Conservation (phyloP, 2,888 invertebrate genomes). For the Noctua comes region DNA sequence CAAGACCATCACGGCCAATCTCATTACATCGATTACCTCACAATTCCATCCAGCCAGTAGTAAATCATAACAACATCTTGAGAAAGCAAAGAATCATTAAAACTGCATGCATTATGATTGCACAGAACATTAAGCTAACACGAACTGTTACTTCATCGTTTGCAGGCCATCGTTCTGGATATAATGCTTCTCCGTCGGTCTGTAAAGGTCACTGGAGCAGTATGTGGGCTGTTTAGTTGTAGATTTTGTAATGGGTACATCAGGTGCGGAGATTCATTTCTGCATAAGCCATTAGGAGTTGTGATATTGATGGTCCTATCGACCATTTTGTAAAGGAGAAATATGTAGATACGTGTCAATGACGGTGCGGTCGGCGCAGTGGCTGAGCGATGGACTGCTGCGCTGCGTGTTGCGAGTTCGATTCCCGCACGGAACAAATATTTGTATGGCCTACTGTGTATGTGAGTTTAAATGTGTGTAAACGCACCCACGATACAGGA, state of each 20-base stretch:
- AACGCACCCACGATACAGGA: too few relatives aligned
- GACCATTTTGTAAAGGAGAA: background rate
- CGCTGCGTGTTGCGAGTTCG: too few relatives aligned
- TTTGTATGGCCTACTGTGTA: too few relatives aligned
- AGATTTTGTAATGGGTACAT: constrained; percentile 10
- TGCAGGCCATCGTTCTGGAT: constrained; percentile 21
- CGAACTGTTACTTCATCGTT: constrained; percentile 54
- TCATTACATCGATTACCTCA: constrained; percentile 26
- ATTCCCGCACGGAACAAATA: too few relatives aligned
- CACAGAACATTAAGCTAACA: constrained; percentile 52
- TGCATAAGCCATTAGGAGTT: background rate
- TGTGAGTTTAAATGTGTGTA: too few relatives aligned
- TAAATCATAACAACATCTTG: constrained; percentile 37
- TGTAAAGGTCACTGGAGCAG: constrained; percentile 59
- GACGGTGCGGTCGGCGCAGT: too few relatives aligned
- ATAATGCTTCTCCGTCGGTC: constrained; percentile 2
- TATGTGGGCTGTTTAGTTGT: background rate
- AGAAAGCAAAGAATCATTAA: constrained; percentile 51
- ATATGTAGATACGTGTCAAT: background rate
- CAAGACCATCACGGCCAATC: background rate
- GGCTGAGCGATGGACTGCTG: too few relatives aligned
- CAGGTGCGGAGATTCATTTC: background rate
- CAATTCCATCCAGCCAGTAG: constrained; percentile 13
- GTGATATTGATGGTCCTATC: background rate
- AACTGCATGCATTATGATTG: constrained; percentile 38